These are phyloP conservation scores for Metopia argyrocephala DNA, from an alignment of 2,888 invertebrate species.

Conservation along the genomic window DNA sequence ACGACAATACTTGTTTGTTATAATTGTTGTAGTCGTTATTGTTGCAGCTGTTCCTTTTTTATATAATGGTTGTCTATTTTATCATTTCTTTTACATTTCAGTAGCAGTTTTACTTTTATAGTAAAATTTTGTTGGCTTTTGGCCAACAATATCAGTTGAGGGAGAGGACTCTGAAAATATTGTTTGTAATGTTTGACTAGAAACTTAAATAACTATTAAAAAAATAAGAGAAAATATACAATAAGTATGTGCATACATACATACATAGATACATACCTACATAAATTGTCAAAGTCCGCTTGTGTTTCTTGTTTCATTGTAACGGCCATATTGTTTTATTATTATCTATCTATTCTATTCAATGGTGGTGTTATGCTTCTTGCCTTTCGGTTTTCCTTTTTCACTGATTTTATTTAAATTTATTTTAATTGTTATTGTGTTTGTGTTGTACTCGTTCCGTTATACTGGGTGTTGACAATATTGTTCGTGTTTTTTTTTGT, in stretches of 20 bases:
- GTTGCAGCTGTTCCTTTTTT: not conserved
- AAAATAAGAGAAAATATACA: not conserved
- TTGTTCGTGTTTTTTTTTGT: constrained; percentile 47
- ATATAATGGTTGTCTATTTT: not conserved
- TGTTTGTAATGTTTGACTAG: constrained; percentile 37
- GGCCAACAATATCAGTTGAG: constrained; percentile 19
- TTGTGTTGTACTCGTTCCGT: not conserved
- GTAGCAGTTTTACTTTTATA: not conserved
- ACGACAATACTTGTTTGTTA: not conserved
- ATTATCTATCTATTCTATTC: not conserved
- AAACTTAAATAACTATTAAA: constrained; percentile 62
- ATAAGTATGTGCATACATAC: constrained; percentile 14
- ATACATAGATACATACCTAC: too few relatives aligned
- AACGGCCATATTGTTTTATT: constrained; percentile 57
- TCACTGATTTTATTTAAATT: too few relatives aligned
- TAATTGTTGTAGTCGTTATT: not conserved
- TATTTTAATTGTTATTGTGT: too few relatives aligned
- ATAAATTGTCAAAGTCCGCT: constrained; percentile 34
- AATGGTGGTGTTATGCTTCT: not conserved
- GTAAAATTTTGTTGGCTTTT: constrained; percentile 39
- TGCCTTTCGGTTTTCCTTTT: not conserved
- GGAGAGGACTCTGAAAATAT: constrained; percentile 21
- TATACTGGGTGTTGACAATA: constrained; percentile 53
- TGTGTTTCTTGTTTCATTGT: constrained; percentile 23
- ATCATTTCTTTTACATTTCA: not conserved